phyloP scores from a whole-genome alignment of 2,113 vertebrate genomes.

The Alligator mississippiensis region DNA sequence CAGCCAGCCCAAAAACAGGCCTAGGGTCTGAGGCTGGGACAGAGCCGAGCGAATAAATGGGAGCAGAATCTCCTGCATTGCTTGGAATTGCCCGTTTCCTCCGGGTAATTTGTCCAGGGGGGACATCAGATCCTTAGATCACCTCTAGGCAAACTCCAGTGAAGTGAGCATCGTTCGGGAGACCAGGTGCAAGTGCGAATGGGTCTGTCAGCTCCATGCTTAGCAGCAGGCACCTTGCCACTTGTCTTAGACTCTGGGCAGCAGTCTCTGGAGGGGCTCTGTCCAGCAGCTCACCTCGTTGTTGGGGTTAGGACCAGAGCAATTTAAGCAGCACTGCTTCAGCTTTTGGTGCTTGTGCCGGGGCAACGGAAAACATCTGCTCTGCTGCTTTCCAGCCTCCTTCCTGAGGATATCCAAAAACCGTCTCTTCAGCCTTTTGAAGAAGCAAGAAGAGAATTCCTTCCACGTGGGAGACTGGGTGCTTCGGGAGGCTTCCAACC shows the following conservation, averaged over 20 bases:
- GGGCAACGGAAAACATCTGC: not conserved
- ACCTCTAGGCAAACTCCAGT: not conserved
- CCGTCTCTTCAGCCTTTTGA: slow-evolving; percentile 83
- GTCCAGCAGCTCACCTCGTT: accelerated
- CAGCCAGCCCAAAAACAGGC: not conserved
- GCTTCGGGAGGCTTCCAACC: slow-evolving; percentile 87
- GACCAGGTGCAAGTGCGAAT: too few relatives aligned
- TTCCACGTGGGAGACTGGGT: slow-evolving; percentile 84
- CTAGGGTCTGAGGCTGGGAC: not conserved
- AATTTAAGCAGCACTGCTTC: not conserved
- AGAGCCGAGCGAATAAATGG: not conserved
- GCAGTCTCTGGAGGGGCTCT: not conserved
- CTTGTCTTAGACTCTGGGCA: not conserved
- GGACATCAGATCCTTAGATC: not conserved
- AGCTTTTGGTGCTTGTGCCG: not conserved
- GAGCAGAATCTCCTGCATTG: not conserved
- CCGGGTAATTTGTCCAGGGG: not conserved
- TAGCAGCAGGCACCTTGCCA: not conserved
- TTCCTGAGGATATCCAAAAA: slow-evolving; percentile 85
- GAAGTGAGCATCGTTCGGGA: not conserved
- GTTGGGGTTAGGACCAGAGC: not conserved
- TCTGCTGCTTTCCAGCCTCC: slow-evolving; percentile 74
- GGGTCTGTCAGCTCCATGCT: not conserved
- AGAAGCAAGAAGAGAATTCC: slow-evolving; percentile 78
- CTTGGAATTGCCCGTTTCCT: not conserved